Conservation (phyloP, 2,797 vertebrate species). For the Hoplostethus mediterraneus region DNA sequence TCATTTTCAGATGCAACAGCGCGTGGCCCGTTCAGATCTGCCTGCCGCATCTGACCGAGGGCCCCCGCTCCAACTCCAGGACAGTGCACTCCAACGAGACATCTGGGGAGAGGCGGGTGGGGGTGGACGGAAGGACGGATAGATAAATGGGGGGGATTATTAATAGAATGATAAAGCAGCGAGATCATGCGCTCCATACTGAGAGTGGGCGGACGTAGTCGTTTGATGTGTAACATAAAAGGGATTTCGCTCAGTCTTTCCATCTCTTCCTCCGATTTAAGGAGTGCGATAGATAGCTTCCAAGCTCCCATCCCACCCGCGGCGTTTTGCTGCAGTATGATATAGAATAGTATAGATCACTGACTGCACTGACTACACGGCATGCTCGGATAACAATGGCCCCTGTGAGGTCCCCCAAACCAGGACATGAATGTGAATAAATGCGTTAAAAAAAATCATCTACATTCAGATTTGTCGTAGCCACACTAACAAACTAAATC, state of each 20-base stretch:
- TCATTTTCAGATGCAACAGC: slow-evolving; percentile 49
- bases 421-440: background rate
- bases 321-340: slow-evolving; percentile 6
- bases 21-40: slow-evolving; percentile 24
- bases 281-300: slow-evolving; percentile 28
- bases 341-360: slow-evolving; percentile 5
- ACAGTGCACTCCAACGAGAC: slow-evolving; percentile 35
- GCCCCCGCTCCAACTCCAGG: slow-evolving; percentile 29
- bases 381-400: background rate
- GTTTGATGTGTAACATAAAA: slow-evolving; percentile 75
- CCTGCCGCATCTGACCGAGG: slow-evolving; percentile 18
- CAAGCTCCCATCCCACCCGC: background rate
- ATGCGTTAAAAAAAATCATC: background rate
- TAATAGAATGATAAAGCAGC: slow-evolving; percentile 47
- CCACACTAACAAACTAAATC: background rate
- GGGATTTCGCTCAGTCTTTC: slow-evolving; percentile 30
- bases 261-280: slow-evolving; percentile 33
- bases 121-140: slow-evolving; percentile 14
- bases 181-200: slow-evolving; percentile 30
- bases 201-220: slow-evolving; percentile 52
- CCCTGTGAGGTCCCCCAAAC: background rate
- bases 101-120: slow-evolving; percentile 31
- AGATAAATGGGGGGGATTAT: slow-evolving; percentile 50
- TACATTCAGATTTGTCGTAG: background rate
- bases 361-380: background rate